phyloP scores from a whole-genome alignment of 2,797 vertebrate species.

The Arctocebus calabarensis region DNA sequence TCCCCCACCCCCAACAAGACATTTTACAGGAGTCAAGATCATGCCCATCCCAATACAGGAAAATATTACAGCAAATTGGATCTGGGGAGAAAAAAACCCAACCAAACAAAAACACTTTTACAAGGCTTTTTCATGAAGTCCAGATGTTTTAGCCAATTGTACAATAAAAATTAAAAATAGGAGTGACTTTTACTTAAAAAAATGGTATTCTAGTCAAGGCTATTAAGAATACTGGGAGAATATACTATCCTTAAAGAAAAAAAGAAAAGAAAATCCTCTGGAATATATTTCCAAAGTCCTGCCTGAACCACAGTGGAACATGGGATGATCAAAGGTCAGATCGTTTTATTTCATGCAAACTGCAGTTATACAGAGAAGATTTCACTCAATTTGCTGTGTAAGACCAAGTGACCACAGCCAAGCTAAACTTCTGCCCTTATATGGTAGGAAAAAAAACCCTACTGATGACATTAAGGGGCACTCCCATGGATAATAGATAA shows the following conservation, averaged over 20 bases:
- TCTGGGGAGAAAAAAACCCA: neutral
- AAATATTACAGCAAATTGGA: neutral
- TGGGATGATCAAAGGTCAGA: conserved; percentile 83
- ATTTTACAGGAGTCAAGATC: neutral
- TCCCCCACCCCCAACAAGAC: neutral
- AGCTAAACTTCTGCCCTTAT: conserved; percentile 87
- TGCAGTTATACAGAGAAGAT: conserved; percentile 65
- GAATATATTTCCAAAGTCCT: conserved; percentile 73
- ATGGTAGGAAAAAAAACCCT: conserved; percentile 78
- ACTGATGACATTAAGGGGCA: conserved; percentile 82
- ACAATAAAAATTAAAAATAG: neutral
- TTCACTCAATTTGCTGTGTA: conserved; percentile 82
- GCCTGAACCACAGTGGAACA: conserved; percentile 48
- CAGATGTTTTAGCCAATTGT: conserved; percentile 46
- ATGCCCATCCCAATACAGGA: neutral
- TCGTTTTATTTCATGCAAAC: conserved; percentile 82
- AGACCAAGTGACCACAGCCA: conserved; percentile 74
- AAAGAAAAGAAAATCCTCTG: conserved; percentile 59
- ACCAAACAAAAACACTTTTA: neutral
- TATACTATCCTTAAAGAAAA: conserved; percentile 78
- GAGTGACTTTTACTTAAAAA: conserved; percentile 24
- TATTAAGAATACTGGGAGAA: conserved; percentile 12
- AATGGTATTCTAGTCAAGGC: neutral
- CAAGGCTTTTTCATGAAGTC: conserved; percentile 13
- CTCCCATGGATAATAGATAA: conserved; percentile 84